These are phyloP conservation scores for Eristalis pertinax DNA, from an alignment of 2,888 invertebrate species.

Conservation along the genomic window DNA sequence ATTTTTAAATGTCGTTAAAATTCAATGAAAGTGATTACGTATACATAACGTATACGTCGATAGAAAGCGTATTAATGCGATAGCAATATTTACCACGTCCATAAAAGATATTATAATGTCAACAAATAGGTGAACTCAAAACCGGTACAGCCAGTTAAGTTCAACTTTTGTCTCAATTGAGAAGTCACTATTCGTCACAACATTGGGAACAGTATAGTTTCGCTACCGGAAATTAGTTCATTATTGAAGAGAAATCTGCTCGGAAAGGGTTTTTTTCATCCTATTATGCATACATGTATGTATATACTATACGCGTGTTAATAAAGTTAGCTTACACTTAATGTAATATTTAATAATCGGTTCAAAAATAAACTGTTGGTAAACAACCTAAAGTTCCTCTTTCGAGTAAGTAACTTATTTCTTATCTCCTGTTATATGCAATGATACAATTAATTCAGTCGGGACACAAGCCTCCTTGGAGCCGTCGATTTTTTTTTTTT, in stretches of 20 bases:
- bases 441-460: not conserved
- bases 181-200: not conserved
- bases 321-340: constrained; percentile 1
- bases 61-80: no score
- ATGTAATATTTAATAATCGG: not conserved
- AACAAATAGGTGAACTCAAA: no score
- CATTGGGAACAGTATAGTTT: constrained; percentile 5
- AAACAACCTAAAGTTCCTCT: not conserved
- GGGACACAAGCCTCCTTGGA: not conserved
- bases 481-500: not conserved
- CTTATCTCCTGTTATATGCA: not conserved
- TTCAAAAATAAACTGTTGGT: not conserved
- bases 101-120: no score
- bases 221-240: constrained; percentile 26
- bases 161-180: constrained; percentile 13
- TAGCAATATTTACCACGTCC: no score
- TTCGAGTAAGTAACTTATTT: not conserved
- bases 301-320: not conserved
- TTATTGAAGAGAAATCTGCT: constrained; percentile 33
- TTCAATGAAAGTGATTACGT: no score
- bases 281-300: no score
- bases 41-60: no score
- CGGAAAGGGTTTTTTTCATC: no score
- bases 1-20: no score
- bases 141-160: no score